Evolutionary conservation across 2,797 vertebrate genomes (phyloP).

Genomic region (Hirundo rustica): DNA sequence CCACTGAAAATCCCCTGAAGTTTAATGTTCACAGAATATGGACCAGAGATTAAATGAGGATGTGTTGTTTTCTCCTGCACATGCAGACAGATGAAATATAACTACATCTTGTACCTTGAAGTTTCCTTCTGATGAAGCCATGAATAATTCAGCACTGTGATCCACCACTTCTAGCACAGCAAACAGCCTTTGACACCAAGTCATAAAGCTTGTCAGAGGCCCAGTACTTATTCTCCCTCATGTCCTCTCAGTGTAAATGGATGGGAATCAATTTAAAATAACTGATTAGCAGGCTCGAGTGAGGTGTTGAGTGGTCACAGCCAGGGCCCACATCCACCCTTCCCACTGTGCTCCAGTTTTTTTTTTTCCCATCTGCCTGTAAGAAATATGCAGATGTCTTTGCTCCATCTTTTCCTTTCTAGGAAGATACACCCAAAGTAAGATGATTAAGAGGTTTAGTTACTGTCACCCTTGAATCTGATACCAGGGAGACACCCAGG

Average conservation of each 20-base stretch:
- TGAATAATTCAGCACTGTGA: slow-evolving; percentile 52
- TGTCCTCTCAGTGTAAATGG: slow-evolving; percentile 32
- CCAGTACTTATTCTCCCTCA: slow-evolving; percentile 28
- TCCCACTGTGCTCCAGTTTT: background rate
- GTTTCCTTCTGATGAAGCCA: slow-evolving; percentile 2
- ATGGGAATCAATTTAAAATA: slow-evolving; percentile 56
- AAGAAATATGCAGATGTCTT: background rate
- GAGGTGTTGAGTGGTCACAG: slow-evolving; percentile 43
- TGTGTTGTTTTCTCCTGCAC: background rate
- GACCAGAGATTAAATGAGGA: background rate
- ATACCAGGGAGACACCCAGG: background rate
- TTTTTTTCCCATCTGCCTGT: background rate
- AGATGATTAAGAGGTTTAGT: background rate
- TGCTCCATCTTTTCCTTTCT: background rate
- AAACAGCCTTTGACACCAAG: slow-evolving; percentile 43
- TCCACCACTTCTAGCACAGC: slow-evolving; percentile 26
- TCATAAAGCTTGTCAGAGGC: slow-evolving; percentile 28
- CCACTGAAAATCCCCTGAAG: background rate
- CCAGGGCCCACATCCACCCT: background rate
- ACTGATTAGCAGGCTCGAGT: slow-evolving; percentile 31
- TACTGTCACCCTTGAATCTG: background rate
- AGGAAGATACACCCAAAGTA: background rate
- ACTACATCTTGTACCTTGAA: background rate
- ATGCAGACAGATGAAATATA: background rate
- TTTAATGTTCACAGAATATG: background rate